These are phyloP conservation scores for Atherinomorus stipes DNA, from an alignment of 2,113 vertebrate genomes.

Conservation along the genomic window DNA sequence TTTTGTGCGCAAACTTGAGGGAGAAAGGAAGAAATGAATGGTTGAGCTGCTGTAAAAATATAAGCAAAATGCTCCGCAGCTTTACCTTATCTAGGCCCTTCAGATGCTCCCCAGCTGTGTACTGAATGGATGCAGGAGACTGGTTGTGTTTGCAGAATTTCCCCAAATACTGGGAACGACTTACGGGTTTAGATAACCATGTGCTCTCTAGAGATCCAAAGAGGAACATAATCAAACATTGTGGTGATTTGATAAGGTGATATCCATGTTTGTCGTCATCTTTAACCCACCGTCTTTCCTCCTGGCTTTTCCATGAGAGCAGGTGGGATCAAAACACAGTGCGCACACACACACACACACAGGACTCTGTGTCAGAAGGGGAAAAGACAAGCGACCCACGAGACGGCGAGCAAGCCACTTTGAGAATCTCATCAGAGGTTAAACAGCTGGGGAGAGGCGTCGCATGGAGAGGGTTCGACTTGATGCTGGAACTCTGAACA, in stretches of 20 bases:
- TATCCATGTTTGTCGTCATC: conserved; percentile 9
- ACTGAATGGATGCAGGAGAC: not conserved
- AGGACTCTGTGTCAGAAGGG: not conserved
- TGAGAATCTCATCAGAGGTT: conserved; percentile 21
- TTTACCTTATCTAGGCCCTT: not conserved
- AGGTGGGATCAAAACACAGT: conserved; percentile 6
- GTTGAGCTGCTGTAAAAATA: conserved; percentile 2
- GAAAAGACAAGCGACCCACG: conserved; percentile 1
- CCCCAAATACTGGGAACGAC: no score
- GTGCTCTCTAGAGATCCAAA: no score
- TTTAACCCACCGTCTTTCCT: not conserved
- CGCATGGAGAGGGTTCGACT: conserved; percentile 5
- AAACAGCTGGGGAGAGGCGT: conserved; percentile 27
- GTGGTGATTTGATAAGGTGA: not conserved
- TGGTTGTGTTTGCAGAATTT: not conserved
- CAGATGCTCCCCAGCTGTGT: not conserved
- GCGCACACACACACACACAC: not conserved
- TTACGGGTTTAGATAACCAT: not conserved
- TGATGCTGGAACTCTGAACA: not conserved
- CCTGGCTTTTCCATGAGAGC: not conserved
- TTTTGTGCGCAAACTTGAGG: no score
- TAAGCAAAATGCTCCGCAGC: not conserved
- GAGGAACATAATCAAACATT: not conserved
- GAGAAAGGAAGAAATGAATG: no score
- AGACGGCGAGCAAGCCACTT: conserved; percentile 4